These are phyloP conservation scores for Sebastes variabilis DNA, from an alignment of 2,797 vertebrate genomes.

Conservation along the genomic window DNA sequence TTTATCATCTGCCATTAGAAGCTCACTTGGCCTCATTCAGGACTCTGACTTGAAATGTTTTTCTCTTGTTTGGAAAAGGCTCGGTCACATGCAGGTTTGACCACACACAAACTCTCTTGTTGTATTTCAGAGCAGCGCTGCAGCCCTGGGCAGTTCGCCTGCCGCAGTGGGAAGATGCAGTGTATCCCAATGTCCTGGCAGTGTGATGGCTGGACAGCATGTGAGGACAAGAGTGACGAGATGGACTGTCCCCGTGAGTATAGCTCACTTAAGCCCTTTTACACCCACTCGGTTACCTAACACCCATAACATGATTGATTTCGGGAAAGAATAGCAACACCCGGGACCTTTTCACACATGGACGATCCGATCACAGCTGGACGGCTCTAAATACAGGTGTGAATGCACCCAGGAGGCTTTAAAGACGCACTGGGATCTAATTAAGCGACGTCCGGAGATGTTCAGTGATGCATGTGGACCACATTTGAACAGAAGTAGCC, in stretches of 20 bases:
- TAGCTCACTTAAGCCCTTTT: conserved; percentile 15
- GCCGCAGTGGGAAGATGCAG: conserved; percentile 93
- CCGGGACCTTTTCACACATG: conserved; percentile 8
- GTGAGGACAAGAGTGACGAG: conserved; percentile 97
- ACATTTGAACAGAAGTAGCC: not conserved
- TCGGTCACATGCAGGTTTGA: conserved; percentile 25
- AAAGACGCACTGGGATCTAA: not conserved
- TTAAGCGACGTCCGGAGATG: not conserved
- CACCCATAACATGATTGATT: conserved; percentile 31
- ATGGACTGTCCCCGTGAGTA: conserved; percentile 92
- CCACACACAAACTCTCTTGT: conserved; percentile 14
- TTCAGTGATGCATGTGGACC: not conserved
- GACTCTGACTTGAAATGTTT: not conserved
- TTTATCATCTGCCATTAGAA: not conserved
- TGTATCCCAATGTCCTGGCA: conserved; percentile 96
- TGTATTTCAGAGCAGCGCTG: conserved; percentile 91
- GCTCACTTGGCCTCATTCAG: not conserved
- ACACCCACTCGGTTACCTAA: conserved; percentile 10
- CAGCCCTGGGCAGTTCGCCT: conserved; percentile 92
- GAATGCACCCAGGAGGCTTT: not conserved
- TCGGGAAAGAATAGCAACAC: conserved; percentile 19
- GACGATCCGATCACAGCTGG: not conserved
- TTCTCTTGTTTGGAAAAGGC: conserved; percentile 11
- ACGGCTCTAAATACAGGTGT: conserved; percentile 13
- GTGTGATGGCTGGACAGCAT: conserved; percentile 96